Evolutionary conservation across 2,113 vertebrate species (phyloP), one percentile per base, ranked within the genome.

Genomic region (Leptobrachium ailaonicum): DNA sequence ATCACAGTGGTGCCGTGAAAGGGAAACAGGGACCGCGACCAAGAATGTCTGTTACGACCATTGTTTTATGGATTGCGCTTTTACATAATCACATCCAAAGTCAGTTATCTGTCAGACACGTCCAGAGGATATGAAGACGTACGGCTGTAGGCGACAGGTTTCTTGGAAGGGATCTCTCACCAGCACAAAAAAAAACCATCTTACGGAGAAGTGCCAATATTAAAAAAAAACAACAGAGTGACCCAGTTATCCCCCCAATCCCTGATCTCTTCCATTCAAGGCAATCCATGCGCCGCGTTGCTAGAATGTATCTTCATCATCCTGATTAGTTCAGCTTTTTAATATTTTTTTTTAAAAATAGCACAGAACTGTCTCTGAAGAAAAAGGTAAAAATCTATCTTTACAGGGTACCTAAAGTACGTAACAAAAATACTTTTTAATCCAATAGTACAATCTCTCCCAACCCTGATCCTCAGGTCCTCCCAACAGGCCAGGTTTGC

Each of bases 31-130:
- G 3, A 11, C 6, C 43, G 14, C 4, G 63, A 69, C 20, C 10
- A 44, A 6, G 44, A 53, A 43, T 7, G 14, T 66, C 11, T 58
- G n/a, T 71, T 70, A 71, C n/a, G 76, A 79, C 43, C 9, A 45
- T 12, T 2, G 5, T 80, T 80, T 75, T 74, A 75, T 81, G 32
- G 71, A 62, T 10, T 10, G 42, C 45, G 2, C 40, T 41, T 71
- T 71, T 71, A 20, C 32, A 58, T 41, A 40, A 54, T 45, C 53
- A 41, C 66, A 47, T 74, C 53, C 79, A 69, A 40, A 41, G 71
- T n/a, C 72, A 69, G 71, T 75, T 81, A 69, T 81, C 53, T 60
- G 54, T 81, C 79, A 68, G 14, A 68, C 74, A 41, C 41, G 50
- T 79, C 66, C 41, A 64, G 12, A 20, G 9, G 63, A 45, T 80